phyloP scores from a whole-genome alignment of 2,113 vertebrate species.

The Podarcis cretensis region DNA sequence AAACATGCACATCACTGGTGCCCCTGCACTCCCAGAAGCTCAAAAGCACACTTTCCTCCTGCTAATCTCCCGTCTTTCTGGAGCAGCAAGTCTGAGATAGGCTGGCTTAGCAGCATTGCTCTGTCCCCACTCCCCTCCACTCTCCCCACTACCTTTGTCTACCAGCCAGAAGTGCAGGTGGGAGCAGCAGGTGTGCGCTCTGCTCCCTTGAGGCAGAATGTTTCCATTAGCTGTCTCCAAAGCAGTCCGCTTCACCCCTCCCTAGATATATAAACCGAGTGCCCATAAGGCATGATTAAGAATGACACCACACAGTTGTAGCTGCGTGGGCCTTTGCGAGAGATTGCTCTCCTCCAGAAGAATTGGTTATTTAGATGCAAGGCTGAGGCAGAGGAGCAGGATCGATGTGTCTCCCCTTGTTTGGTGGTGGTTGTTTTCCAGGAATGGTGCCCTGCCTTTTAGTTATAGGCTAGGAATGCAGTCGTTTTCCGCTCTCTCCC shows the following conservation, averaged over 20 bases:
- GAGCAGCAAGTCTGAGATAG: background rate
- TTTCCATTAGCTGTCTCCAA: background rate
- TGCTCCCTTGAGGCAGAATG: background rate
- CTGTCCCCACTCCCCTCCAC: background rate
- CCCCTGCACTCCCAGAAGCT: rapidly evolving
- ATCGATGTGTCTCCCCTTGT: background rate
- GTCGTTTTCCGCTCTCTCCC: constrained; percentile 38
- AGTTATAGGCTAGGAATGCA: constrained; percentile 72
- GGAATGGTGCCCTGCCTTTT: constrained; percentile 9
- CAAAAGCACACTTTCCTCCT: background rate
- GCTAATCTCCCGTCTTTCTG: constrained; percentile 1
- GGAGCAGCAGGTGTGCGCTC: background rate
- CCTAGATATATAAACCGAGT: background rate
- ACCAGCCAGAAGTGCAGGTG: background rate
- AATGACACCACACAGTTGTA: rapidly evolving
- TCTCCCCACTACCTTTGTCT: background rate
- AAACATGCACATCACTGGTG: background rate
- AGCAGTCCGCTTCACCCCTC: background rate
- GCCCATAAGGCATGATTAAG: background rate
- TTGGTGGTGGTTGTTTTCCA: background rate
- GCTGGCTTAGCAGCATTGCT: background rate
- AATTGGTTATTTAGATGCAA: background rate
- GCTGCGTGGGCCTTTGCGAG: background rate
- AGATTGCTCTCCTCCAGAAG: background rate
- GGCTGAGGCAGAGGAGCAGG: background rate